These are phyloP conservation scores for Cacatua alba DNA, from an alignment of 2,113 vertebrate species.

Conservation along the genomic window DNA sequence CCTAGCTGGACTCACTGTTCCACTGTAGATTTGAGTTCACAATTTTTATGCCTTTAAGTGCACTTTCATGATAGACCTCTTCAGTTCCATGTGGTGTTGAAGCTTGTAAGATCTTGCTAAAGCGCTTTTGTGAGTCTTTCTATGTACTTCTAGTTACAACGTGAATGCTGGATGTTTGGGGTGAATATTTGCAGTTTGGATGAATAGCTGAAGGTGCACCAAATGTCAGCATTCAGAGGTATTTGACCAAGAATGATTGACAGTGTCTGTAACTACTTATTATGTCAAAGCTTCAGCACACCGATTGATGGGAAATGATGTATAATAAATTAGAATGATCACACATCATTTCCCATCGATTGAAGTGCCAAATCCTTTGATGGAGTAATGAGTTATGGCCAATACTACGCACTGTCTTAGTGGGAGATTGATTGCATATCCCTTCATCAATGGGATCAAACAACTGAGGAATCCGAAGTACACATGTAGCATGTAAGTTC, in stretches of 20 bases:
- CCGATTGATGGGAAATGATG: conserved; percentile 88
- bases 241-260: conserved; percentile 84
- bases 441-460: conserved; percentile 82
- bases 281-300: conserved; percentile 83
- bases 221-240: conserved; percentile 72
- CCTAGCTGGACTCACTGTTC: not conserved
- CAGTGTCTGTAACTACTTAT: conserved; percentile 85
- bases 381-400: conserved; percentile 86
- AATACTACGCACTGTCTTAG: conserved; percentile 86
- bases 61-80: not conserved
- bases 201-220: conserved; percentile 70
- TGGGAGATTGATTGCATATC: conserved; percentile 82
- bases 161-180: conserved; percentile 33
- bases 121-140: not conserved
- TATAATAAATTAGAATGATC: conserved; percentile 90
- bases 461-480: conserved; percentile 76
- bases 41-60: not conserved
- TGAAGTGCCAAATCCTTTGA: conserved; percentile 87
- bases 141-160: conserved; percentile 33
- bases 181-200: conserved; percentile 62
- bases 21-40: not conserved
- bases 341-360: conserved; percentile 90
- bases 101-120: not conserved
- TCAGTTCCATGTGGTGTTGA: not conserved
- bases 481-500: conserved; percentile 56